Conservation (phyloP, 1,140 invertebrate genomes). For the Condylostylus longicornis region DNA sequence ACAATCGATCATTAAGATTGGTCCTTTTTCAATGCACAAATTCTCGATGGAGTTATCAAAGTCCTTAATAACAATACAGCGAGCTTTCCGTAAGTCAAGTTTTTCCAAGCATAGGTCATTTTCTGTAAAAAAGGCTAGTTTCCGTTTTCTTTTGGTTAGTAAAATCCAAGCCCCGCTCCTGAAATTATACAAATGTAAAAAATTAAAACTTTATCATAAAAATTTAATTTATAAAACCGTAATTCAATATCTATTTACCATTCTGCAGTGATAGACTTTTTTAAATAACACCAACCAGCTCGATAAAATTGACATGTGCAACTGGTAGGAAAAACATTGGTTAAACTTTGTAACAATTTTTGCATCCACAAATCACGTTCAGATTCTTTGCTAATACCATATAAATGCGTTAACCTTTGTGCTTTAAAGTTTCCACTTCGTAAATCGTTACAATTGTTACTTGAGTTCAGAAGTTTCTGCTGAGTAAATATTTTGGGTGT, state of each 20-base stretch:
- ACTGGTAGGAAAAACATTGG: slow-evolving; percentile 40
- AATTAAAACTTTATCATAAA: too few relatives aligned
- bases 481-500: slow-evolving; percentile 24
- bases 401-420: slow-evolving; percentile 21
- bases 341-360: slow-evolving; percentile 45
- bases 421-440: slow-evolving; percentile 21
- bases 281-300: slow-evolving; percentile 52
- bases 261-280: too few relatives aligned
- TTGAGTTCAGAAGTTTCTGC: slow-evolving; percentile 5
- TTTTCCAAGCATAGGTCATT: slow-evolving; percentile 39
- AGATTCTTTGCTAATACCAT: slow-evolving; percentile 28
- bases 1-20: slow-evolving; percentile 48
- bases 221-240: too few relatives aligned
- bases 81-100: slow-evolving; percentile 65
- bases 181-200: too few relatives aligned
- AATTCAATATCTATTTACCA: too few relatives aligned
- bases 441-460: slow-evolving; percentile 6
- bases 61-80: slow-evolving; percentile 51
- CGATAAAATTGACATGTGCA: slow-evolving; percentile 43
- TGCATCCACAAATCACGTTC: slow-evolving; percentile 47
- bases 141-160: slow-evolving; percentile 43
- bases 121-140: slow-evolving; percentile 48
- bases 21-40: slow-evolving; percentile 39
- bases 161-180: slow-evolving; percentile 67
- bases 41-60: slow-evolving; percentile 37